These are phyloP conservation scores for Centrocercus urophasianus DNA, from an alignment of 2,113 vertebrate species.

Conservation along the genomic window DNA sequence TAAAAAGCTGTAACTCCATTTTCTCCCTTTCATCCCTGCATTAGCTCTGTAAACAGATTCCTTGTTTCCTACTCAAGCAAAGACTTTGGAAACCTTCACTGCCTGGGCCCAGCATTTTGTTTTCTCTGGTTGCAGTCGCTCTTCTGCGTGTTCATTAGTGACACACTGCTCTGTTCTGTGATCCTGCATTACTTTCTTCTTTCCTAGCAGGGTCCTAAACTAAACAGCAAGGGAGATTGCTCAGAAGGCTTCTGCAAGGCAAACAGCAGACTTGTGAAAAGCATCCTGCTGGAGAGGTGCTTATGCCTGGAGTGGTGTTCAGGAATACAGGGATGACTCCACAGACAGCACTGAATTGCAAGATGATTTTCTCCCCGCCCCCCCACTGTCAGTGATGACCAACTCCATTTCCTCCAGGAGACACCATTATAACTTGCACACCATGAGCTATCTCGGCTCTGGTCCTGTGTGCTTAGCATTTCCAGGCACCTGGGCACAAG, in stretches of 20 bases:
- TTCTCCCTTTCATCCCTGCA: conserved; percentile 35
- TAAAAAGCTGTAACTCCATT: conserved; percentile 43
- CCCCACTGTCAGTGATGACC: background rate
- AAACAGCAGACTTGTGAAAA: background rate
- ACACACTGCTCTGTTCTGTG: conserved; percentile 26
- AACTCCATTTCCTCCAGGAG: background rate
- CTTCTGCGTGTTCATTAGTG: conserved; percentile 45
- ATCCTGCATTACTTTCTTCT: conserved; percentile 16
- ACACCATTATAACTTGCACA: background rate
- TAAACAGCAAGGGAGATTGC: conserved; percentile 29
- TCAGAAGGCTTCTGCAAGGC: background rate
- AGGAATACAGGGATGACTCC: background rate
- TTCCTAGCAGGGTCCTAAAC: background rate
- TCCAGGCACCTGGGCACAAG: background rate
- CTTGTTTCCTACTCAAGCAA: background rate
- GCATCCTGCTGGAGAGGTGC: conserved; percentile 42
- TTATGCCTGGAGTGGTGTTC: conserved; percentile 42
- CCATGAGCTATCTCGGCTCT: background rate
- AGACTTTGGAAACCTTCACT: background rate
- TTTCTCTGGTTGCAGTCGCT: background rate
- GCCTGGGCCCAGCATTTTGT: conserved; percentile 35
- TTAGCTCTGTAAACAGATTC: conserved; percentile 50
- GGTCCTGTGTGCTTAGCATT: background rate
- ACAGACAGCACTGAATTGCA: background rate
- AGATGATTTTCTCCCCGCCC: background rate